Evolutionary conservation across 2,888 invertebrate genomes (phyloP), one percentile per base, ranked within the genome.

Genomic region (Alloscopus bannaensis): DNA sequence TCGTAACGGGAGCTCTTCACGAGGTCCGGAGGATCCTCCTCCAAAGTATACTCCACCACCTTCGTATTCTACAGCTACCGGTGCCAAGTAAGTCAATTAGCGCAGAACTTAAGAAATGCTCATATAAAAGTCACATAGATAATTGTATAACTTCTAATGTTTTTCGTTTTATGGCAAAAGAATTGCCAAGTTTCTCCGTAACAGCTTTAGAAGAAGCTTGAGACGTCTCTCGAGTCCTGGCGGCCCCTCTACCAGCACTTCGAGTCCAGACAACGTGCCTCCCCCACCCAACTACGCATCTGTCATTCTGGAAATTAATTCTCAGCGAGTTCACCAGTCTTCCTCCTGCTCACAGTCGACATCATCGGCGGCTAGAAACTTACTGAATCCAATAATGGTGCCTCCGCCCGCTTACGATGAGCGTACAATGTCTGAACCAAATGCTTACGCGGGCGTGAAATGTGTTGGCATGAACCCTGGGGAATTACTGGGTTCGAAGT

Each of bases 11-110:
- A 72, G 28, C n/a, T 57, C 70, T 22, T 64, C 79, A 20, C 76
- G 62, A 28, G 64, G 78, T 24, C 47, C 77, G 52, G 92, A 92
- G 86, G 95, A 95, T 89, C 95, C 95, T 1, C 96, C 96, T 2
- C 96, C 96, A 64, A 96, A 96, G 88, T 96, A 97, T 89, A 96
- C 96, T 0, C 96, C 97, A 0, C 97, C 97, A 1, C 96, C 96
- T 0, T 95, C 95, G 0, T 96, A 96, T 88, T 95, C 95, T 31
- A 96, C 96, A 3, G 96, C 96, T 0, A 96, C 96, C 0, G 96
- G 96, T 0, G 95, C 95, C 0, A 88, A 88, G 89, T 88, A 85
- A 81, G 78, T 81, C 47, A 20, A n/a, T 47, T 29, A 11, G 42
- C 42, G 26, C 24, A 13, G 29, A 81, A 20, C 40, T 42, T n/a